Base-by-base conservation (phyloP, 2,113 vertebrate genomes). In the Pseudopipra pipra region DNA sequence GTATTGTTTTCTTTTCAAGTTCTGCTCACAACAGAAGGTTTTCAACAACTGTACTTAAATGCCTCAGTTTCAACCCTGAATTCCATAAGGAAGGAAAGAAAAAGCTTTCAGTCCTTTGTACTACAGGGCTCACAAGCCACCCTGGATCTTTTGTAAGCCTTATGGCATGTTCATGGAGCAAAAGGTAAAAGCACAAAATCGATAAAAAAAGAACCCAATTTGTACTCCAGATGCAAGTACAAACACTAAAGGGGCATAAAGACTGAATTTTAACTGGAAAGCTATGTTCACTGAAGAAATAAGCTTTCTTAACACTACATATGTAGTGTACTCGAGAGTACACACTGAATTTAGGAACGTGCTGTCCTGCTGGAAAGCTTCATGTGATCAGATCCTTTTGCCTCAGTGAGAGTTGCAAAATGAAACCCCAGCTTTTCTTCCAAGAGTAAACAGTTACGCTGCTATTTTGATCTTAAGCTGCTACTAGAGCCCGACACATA, bases 1-100 rank as follows among this genome's bases (percentile, higher is more conserved):
- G 55, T 74, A 76, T 86, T 91, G 87, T 95, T 96, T 96, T 95
- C 75, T 91, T 96, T 98, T 95, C 89, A 90, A 90, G 86, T 46
- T 77, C 82, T 95, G 78, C 77, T 97, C 82, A 96, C 86, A 95
- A 95, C 92, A 95, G 96, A 93, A 94, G 79, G 80, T 87, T 97
- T 97, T 97, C 95, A 97, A 96, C 91, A 97, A 97, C 90, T 95
- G 83, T 59, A 83, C 59, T 95, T 67, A 94, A 93, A 92, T 72
- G 78, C 44, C 39, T 59, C 30, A 46, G 68, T 85, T 97, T 93
- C 86, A 92, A 58, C 70, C 73, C n/a, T 30, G 19, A 90, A 81
- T 75, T 87, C 85, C 73, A 63, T 46, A 77, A 77, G 67, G 55
- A 83, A 89, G 70, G 72, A 85, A 81, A 93, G 31, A 71, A 90